Evolutionary conservation across 2,888 invertebrate genomes (phyloP).

Genomic region (Clivina fossor): DNA sequence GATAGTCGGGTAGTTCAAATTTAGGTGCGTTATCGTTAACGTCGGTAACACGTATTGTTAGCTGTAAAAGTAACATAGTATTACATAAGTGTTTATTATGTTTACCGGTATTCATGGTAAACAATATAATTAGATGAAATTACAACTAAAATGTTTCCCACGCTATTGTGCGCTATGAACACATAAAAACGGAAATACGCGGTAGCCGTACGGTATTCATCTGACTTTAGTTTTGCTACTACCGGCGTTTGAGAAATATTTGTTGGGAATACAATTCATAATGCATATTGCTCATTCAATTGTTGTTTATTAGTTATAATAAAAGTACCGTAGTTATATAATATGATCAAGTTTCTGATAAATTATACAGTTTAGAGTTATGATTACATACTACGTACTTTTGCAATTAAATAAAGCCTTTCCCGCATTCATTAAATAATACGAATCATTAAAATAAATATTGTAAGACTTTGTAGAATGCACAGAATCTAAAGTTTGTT

Average conservation of each 20-base stretch:
- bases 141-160: conserved; percentile 20
- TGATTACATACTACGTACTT: too few species aligned
- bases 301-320: too few species aligned
- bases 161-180: conserved; percentile 18
- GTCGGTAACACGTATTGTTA: conserved; percentile 92
- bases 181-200: conserved; percentile 24
- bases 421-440: too few species aligned
- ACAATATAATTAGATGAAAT: conserved; percentile 16
- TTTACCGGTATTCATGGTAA: background rate
- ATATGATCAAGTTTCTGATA: too few species aligned
- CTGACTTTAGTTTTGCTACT: conserved; percentile 18
- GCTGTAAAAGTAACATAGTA: conserved; percentile 63
- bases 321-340: too few species aligned
- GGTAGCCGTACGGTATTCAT: conserved; percentile 13
- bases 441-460: too few species aligned
- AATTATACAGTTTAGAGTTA: too few species aligned
- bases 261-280: conserved; percentile 1
- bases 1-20: conserved; percentile 94
- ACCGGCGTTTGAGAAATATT: conserved; percentile 11
- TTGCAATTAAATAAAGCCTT: too few species aligned
- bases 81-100: conserved; percentile 6
- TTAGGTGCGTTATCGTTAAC: conserved; percentile 98
- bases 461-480: too few species aligned
- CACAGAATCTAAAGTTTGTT: too few species aligned
- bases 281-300: too few species aligned